Conservation (phyloP, 2,113 vertebrate species). For the Boleophthalmus pectinirostris region DNA sequence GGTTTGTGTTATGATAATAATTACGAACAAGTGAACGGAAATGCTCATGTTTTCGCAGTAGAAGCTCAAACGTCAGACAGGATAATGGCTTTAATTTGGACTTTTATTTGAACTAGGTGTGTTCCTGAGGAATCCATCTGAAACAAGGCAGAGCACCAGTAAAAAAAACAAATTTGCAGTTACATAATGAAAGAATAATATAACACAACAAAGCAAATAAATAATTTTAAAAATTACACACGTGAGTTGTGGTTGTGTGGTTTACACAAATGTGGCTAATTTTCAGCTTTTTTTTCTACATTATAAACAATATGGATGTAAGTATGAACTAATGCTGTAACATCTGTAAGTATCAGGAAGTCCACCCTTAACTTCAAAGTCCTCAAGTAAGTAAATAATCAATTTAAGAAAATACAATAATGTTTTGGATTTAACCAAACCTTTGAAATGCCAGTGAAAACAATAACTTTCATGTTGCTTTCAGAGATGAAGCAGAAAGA, state of each 20-base stretch:
- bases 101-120: constrained; percentile 18
- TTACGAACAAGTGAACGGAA: constrained; percentile 41
- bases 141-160: constrained; percentile 24
- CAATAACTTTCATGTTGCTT: background rate
- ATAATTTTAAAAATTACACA: too few species aligned
- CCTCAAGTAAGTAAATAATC: background rate
- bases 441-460: background rate
- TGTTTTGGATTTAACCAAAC: background rate
- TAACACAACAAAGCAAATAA: background rate
- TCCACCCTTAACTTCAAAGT: background rate
- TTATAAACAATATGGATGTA: background rate
- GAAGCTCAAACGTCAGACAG: constrained; percentile 23
- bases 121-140: constrained; percentile 33
- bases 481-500: too few species aligned
- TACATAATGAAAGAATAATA: background rate
- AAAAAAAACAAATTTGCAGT: constrained; percentile 32
- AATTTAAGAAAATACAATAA: background rate
- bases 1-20: constrained; percentile 57
- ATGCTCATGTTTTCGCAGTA: constrained; percentile 48
- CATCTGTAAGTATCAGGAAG: background rate
- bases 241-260: too few species aligned
- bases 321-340: background rate
- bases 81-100: constrained; percentile 20
- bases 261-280: background rate
- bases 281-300: background rate